Evolutionary conservation across 2,797 vertebrate genomes (phyloP), one percentile per base, ranked within the genome.

Genomic region (Leucoraja ocellata): DNA sequence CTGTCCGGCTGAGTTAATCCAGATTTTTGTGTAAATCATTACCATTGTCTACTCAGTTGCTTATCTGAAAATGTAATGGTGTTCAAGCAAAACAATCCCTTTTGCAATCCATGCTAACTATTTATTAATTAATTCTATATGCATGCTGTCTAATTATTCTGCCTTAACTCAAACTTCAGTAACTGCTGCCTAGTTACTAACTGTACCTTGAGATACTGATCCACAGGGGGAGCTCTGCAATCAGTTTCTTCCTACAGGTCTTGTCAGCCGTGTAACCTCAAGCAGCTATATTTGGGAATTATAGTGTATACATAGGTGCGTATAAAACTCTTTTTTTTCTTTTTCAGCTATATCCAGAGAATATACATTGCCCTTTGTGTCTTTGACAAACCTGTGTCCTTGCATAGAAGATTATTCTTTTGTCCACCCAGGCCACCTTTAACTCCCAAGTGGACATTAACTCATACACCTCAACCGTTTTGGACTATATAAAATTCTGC

Each of bases 191-290:
- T 5, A 54, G 46, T 28, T 32, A 13, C 83, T 65, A n/a, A 65
- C 58, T 16, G 54, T 78, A 32, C 25, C 61, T 86, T 86, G n/a
- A 18, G 54, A 65, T 86, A 63, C 83, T 86, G 83, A 63, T 86
- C 83, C 83, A 86, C 83, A 86, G 83, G 58, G 83, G 83, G 58
- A 86, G 83, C 83, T 86, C 83, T 58, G 61, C 58, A 63, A 61
- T 86, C 58, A 86, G 61, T 86, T 86, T 14, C 58, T 32, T 63
- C 11, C 28, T 86, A 13, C 61, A 63, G 14, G 61, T 25, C 54
- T n/a, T 28, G 11, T 63, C 28, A 1, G 28, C 28, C n/a, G 1
- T 86, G 1, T 32, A 86, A 16, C 83, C 58, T 61, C 11, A n/a
- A 7, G n/a, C 25, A 83, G 23, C 46, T 32, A 86, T 7, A 86